phyloP scores from a whole-genome alignment of 1,140 invertebrate genomes.

The Campoletis sonorensis region DNA sequence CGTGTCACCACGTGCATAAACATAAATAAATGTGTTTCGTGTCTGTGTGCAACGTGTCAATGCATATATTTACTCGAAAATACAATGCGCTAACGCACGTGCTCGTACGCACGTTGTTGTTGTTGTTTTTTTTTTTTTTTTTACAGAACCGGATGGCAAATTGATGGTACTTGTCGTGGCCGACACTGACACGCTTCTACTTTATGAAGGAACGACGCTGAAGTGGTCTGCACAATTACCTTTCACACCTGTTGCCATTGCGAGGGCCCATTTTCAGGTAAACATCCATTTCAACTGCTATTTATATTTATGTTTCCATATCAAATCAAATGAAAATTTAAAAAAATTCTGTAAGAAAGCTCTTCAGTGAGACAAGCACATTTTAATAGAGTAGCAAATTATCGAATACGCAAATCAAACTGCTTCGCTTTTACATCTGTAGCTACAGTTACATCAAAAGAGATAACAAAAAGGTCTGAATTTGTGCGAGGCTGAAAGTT shows the following conservation, averaged over 20 bases:
- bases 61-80: background rate
- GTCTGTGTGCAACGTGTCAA: background rate
- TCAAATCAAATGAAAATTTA: too few species aligned
- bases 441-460: conserved; percentile 29
- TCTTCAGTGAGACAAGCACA: background rate
- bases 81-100: background rate
- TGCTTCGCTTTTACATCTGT: background rate
- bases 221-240: conserved; percentile 92
- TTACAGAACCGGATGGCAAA: conserved; percentile 80
- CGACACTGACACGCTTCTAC: conserved; percentile 83
- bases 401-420: background rate
- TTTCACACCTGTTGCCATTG: conserved; percentile 83
- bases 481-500: conserved; percentile 18
- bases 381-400: background rate
- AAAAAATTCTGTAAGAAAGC: too few species aligned
- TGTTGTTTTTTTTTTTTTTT: background rate
- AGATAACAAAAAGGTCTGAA: conserved; percentile 29
- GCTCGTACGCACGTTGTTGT: background rate
- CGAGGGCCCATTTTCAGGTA: conserved; percentile 80
- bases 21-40: background rate
- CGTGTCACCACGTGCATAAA: background rate
- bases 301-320: background rate
- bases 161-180: conserved; percentile 82
- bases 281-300: conserved; percentile 39
- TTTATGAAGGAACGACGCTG: conserved; percentile 88